Evolutionary conservation across 1,140 invertebrate genomes (phyloP).

Genomic region (Oncopodura yosiiana): DNA sequence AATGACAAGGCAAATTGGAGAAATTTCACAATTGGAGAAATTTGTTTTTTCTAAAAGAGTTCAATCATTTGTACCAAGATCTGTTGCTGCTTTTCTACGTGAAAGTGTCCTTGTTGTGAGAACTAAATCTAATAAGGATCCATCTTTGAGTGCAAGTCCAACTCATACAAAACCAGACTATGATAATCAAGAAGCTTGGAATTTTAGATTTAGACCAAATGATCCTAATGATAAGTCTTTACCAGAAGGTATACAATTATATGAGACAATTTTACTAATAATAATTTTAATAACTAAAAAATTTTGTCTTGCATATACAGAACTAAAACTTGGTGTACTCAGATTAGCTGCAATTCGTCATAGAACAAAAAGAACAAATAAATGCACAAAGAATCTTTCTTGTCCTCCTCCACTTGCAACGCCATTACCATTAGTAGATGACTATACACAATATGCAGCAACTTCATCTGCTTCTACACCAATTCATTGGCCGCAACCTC

Average conservation of each 20-base stretch:
- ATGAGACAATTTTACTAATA: too few relatives aligned
- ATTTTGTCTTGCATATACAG: too few relatives aligned
- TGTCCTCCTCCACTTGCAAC: background rate
- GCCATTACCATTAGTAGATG: too few relatives aligned
- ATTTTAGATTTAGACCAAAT: slow-evolving; percentile 26
- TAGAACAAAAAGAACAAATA: slow-evolving; percentile 17
- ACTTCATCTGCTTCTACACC: background rate
- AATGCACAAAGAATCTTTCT: slow-evolving; percentile 22
- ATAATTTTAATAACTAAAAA: too few relatives aligned
- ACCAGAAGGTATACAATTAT: too few relatives aligned
- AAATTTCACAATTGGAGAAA: slow-evolving; percentile 33
- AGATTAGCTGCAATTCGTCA: slow-evolving; percentile 21
- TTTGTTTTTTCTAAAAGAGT: slow-evolving; percentile 33
- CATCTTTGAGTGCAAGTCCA: background rate
- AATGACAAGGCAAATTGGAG: slow-evolving; percentile 53
- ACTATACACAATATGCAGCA: too few relatives aligned
- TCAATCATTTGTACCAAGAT: slow-evolving; percentile 30
- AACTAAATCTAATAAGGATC: background rate
- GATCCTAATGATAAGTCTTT: slow-evolving; percentile 32
- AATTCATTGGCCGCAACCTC: background rate
- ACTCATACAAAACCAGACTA: background rate
- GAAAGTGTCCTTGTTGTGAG: slow-evolving; percentile 29
- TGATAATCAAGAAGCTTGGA: too few relatives aligned
- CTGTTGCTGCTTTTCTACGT: slow-evolving; percentile 23
- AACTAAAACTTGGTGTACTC: slow-evolving; percentile 27